Percentiles rank a stretch among this genome's conserved stretches.
These are phyloP conservation scores for Zophobas morio DNA, from an alignment of 1,140 invertebrate genomes.

Conservation along the genomic window DNA sequence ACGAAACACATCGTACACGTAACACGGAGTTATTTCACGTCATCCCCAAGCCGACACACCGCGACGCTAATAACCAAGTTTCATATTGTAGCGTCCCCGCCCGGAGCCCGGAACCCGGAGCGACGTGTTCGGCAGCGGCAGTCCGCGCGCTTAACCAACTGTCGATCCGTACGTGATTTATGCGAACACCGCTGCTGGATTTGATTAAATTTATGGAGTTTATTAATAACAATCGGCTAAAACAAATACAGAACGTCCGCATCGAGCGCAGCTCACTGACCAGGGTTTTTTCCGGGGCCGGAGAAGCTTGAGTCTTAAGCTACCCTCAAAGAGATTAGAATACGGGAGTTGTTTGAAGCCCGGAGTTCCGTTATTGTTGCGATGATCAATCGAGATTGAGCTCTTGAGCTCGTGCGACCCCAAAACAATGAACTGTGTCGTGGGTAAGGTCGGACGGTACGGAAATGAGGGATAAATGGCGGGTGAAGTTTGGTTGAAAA, in stretches of 20 bases:
- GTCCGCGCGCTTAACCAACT: neutral
- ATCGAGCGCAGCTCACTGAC: no score
- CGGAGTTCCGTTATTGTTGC: no score
- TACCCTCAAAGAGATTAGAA: no score
- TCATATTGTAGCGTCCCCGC: slow-evolving; percentile 8
- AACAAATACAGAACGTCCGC: neutral
- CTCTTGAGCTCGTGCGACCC: no score
- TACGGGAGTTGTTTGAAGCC: no score
- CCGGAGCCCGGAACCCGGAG: neutral
- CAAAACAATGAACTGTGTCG: no score
- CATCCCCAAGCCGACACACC: neutral
- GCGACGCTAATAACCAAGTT: slow-evolving; percentile 20
- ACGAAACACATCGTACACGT: slow-evolving; percentile 10
- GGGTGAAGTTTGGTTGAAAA: no score
- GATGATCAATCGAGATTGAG: no score
- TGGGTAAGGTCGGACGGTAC: no score
- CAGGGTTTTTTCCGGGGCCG: no score
- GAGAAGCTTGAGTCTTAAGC: no score
- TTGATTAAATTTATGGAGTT: slow-evolving; percentile 31
- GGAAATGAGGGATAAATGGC: no score
- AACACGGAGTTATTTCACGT: slow-evolving; percentile 1
- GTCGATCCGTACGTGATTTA: slow-evolving; percentile 39
- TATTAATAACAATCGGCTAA: slow-evolving; percentile 31
- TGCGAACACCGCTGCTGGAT: neutral
- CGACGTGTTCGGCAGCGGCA: slow-evolving; percentile 2